Conservation (phyloP, 2,797 vertebrate species). For the Tapirus indicus region DNA sequence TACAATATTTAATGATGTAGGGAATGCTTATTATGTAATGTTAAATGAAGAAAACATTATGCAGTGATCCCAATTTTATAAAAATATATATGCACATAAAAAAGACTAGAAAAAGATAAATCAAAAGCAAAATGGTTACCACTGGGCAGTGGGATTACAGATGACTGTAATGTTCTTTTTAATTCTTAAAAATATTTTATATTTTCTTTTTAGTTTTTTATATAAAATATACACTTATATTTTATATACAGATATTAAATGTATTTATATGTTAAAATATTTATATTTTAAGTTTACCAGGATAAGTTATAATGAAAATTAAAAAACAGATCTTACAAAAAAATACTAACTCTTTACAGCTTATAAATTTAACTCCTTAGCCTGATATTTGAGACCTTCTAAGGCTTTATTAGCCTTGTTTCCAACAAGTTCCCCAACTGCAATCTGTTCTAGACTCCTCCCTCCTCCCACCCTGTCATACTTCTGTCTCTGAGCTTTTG, state of each 20-base stretch:
- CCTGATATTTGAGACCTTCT: not conserved
- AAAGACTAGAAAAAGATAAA: not conserved
- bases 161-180: not conserved
- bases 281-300: constrained; percentile 1
- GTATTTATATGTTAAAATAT: not conserved
- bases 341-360: not conserved
- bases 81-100: not conserved
- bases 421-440: not conserved
- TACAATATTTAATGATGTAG: not conserved
- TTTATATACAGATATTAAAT: not conserved
- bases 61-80: constrained; percentile 22
- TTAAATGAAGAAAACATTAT: constrained; percentile 7
- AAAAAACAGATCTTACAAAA: not conserved
- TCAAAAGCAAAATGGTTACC: not conserved
- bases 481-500: not conserved
- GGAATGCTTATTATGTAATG: not conserved
- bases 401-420: not conserved
- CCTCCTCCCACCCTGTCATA: not conserved
- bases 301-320: not conserved
- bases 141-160: not conserved
- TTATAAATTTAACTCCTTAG: constrained; percentile 6
- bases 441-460: not conserved
- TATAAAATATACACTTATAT: not conserved
- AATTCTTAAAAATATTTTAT: constrained; percentile 19
- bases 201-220: not conserved